These are phyloP conservation scores for Drosophila borealis DNA, from an alignment of 2,888 invertebrate species.

Conservation along the genomic window DNA sequence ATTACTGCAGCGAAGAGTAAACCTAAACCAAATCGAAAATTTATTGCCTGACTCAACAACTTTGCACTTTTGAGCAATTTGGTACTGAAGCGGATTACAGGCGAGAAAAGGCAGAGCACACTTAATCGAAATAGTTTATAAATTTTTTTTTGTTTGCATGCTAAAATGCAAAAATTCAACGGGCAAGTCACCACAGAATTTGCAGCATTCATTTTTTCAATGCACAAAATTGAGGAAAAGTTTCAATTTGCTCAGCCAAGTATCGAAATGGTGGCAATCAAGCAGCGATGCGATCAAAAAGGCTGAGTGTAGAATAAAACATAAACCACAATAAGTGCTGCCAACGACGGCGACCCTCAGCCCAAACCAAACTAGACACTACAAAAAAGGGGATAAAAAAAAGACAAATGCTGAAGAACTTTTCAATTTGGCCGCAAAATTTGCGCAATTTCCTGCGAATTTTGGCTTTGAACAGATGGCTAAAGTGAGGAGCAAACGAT, in stretches of 20 bases:
- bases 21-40: conserved; percentile 38
- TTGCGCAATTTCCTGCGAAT: conserved; percentile 60
- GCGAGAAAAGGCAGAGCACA: conserved; percentile 19
- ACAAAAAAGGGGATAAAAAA: conserved; percentile 12
- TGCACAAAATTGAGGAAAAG: conserved; percentile 55
- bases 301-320: conserved; percentile 52
- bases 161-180: conserved; percentile 37
- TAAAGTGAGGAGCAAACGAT: neutral
- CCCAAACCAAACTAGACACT: conserved; percentile 27
- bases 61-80: conserved; percentile 63
- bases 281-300: conserved; percentile 36
- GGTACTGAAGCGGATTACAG: conserved; percentile 37
- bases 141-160: conserved; percentile 37
- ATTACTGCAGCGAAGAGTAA: conserved; percentile 41
- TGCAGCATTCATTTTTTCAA: conserved; percentile 20
- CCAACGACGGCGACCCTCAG: conserved; percentile 4
- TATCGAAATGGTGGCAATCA: conserved; percentile 63
- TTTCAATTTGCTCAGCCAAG: conserved; percentile 67
- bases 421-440: conserved; percentile 72
- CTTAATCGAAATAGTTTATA: conserved; percentile 55
- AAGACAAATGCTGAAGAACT: conserved; percentile 50
- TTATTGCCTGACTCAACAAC: conserved; percentile 55
- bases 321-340: conserved; percentile 53
- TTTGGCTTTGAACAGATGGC: conserved; percentile 21
- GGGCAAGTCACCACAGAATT: conserved; percentile 46